These are phyloP conservation scores for Dicyrtoma fusca DNA, from an alignment of 2,888 invertebrate genomes.

Conservation along the genomic window DNA sequence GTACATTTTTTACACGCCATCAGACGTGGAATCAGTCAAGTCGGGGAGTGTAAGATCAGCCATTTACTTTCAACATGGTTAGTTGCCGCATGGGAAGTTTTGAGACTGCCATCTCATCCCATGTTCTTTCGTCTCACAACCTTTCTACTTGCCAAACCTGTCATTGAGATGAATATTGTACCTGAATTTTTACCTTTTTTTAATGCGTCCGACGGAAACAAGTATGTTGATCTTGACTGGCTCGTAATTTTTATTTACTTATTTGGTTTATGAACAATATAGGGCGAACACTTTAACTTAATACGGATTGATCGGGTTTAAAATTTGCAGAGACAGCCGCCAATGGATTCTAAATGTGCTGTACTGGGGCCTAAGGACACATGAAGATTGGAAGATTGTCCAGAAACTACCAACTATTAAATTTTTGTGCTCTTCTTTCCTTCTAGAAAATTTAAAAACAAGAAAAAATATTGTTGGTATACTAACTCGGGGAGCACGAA, in stretches of 20 bases:
- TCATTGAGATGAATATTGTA: slow-evolving; percentile 49
- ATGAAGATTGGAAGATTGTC: slow-evolving; percentile 52
- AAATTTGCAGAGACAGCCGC: slow-evolving; percentile 47
- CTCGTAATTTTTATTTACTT: neutral
- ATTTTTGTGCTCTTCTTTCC: slow-evolving; percentile 49
- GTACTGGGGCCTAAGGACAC: slow-evolving; percentile 45
- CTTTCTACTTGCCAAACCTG: slow-evolving; percentile 50
- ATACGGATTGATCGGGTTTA: neutral
- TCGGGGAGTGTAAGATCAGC: slow-evolving; percentile 45
- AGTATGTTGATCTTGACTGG: slow-evolving; percentile 34
- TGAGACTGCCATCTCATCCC: slow-evolving; percentile 47
- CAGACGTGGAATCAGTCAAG: slow-evolving; percentile 43
- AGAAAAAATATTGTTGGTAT: slow-evolving; percentile 48
- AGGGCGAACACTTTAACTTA: neutral
- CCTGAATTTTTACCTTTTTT: slow-evolving; percentile 53
- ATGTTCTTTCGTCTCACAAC: slow-evolving; percentile 49
- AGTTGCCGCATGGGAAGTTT: slow-evolving; percentile 48
- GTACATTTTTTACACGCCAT: slow-evolving; percentile 51
- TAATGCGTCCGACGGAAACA: slow-evolving; percentile 52
- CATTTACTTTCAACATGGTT: slow-evolving; percentile 51
- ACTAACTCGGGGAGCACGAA: slow-evolving; percentile 45
- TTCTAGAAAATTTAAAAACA: slow-evolving; percentile 45
- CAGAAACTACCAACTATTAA: slow-evolving; percentile 51
- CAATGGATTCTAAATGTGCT: slow-evolving; percentile 53
- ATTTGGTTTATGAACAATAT: neutral